These are phyloP conservation scores for Chrysomela aeneicollis DNA, from an alignment of 2,888 invertebrate species.

Conservation along the genomic window DNA sequence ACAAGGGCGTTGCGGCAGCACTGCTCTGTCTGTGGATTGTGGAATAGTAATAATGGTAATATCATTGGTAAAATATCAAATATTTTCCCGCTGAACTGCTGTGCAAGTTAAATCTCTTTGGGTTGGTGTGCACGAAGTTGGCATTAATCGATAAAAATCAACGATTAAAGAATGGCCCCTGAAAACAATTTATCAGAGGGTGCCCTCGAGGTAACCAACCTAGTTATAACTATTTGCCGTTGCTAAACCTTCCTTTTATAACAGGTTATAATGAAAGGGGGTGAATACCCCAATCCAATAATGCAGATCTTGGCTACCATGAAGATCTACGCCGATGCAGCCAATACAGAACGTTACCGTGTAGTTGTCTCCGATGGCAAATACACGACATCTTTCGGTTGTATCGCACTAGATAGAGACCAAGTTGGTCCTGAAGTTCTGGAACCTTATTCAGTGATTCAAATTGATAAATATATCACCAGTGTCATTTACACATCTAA, in stretches of 20 bases:
- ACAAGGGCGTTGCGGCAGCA: too few relatives aligned
- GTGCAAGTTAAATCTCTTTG: too few relatives aligned
- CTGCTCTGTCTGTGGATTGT: too few relatives aligned
- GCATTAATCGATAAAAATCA: too few relatives aligned
- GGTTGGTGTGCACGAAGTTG: too few relatives aligned
- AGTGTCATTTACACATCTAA: slow-evolving; percentile 79
- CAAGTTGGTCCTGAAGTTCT: slow-evolving; percentile 65
- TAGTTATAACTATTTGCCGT: background rate
- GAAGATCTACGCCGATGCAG: slow-evolving; percentile 69
- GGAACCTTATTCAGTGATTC: slow-evolving; percentile 75
- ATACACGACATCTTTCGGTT: slow-evolving; percentile 82
- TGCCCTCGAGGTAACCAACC: slow-evolving; percentile 20
- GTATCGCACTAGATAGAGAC: slow-evolving; percentile 82
- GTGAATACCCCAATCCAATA: slow-evolving; percentile 74
- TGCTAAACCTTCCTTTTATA: slow-evolving; percentile 31
- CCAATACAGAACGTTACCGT: slow-evolving; percentile 77
- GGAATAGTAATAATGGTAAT: too few relatives aligned
- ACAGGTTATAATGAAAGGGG: slow-evolving; percentile 80
- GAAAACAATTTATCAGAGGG: slow-evolving; percentile 43
- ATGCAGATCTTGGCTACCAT: slow-evolving; percentile 85
- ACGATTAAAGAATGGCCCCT: slow-evolving; percentile 3
- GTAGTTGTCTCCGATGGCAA: slow-evolving; percentile 88
- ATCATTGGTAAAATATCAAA: too few relatives aligned
- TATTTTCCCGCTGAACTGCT: too few relatives aligned
- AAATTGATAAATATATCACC: slow-evolving; percentile 81